Evolutionary conservation across 2,113 vertebrate genomes (phyloP).

Genomic region (Rhadina sibilatrix): DNA sequence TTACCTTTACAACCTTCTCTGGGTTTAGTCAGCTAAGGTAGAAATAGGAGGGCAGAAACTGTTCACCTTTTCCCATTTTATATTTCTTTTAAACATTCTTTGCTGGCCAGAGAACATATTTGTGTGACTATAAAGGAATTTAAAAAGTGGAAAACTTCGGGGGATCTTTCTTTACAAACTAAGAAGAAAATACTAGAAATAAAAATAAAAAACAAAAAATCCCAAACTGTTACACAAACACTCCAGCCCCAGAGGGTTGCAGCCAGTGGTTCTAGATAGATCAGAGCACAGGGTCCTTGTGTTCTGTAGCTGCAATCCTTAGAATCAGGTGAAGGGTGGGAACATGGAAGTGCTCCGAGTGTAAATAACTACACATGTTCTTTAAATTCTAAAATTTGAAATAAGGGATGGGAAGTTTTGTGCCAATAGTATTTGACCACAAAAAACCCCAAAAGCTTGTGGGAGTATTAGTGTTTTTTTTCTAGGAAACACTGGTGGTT

Average conservation of each 20-base stretch:
- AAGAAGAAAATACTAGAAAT: neutral
- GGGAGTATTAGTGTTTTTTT: neutral
- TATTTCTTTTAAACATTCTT: neutral
- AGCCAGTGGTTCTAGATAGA: neutral
- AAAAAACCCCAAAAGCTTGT: accelerated
- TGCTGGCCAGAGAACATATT: neutral
- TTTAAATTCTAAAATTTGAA: neutral
- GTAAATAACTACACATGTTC: accelerated
- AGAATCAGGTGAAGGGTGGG: neutral
- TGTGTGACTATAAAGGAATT: neutral
- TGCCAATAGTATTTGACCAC: no score
- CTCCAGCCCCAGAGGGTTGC: neutral
- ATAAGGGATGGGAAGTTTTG: neutral
- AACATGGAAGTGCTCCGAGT: neutral
- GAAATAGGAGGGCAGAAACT: neutral
- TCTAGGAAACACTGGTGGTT: neutral
- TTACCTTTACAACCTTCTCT: neutral
- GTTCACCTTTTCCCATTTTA: neutral
- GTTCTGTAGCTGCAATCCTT: neutral
- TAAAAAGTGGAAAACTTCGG: neutral
- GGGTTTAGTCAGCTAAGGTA: neutral
- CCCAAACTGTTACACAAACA: neutral
- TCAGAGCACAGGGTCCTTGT: neutral
- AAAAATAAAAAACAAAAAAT: no score
- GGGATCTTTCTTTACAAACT: neutral